Base-by-base conservation (phyloP, 2,797 vertebrate genomes). In the Mormyrops boulengeri region DNA sequence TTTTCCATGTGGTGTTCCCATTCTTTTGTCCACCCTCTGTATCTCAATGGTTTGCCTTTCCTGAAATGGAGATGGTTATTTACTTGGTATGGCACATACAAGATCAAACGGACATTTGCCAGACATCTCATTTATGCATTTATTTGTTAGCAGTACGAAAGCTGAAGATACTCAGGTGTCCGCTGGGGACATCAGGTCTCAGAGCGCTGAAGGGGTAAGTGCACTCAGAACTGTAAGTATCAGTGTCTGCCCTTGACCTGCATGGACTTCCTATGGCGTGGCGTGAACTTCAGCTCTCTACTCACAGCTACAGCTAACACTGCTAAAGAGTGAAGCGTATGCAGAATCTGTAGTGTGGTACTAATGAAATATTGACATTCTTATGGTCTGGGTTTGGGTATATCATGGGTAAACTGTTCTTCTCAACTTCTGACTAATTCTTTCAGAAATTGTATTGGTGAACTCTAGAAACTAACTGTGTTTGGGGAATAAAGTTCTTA, bases 201-300 rank as follows among this genome's bases (percentile, higher is more conserved):
- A 97, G 62, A 95, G 94, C 92, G 93, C 97, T 0, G 96, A 94
- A 95, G 96, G 93, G 98, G 98, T 99, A 95, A 96, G 98, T 97
- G 80, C 0, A 82, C 8, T 88, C 90, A 90, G 38, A 84, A 87
- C 55, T 62, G 87, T 62, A 12, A 44, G 7, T 88, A 57, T n/a
- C 49, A n/a, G 17, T 73, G 17, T 77, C 62, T 41, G 50, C 34
- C 12, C 4, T 55, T 38, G 34, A 88, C 52, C 86, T 86, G 86
- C 85, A 90, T 90, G 89, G 38, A 49, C n/a, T 87, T 44, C 1
- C 52, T 85, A n/a, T 30, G 52, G 41, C 52, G 17, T 69, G 85
- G 26, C 22, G 60, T 87, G 60, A 62, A 69, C 85, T 89, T 69
- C 41, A 49, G 50, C 49, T 47, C 41, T n/a, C 14, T 17, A 52